Conservation (phyloP, 2,113 vertebrate species). For the Scatophagus argus region DNA sequence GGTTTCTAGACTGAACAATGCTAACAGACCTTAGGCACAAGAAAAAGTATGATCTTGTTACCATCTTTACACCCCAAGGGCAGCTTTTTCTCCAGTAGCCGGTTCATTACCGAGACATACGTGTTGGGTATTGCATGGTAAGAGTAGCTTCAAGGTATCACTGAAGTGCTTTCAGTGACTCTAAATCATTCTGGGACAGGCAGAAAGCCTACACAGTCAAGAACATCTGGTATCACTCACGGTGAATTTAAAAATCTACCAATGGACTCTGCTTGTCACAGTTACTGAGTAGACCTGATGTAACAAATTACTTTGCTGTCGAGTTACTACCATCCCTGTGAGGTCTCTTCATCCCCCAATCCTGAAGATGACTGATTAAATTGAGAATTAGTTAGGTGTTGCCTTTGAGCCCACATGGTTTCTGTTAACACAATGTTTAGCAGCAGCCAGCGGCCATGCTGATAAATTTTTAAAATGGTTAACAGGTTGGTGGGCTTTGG, state of each 20-base stretch:
- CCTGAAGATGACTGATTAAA: conserved; percentile 9
- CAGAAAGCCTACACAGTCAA: background rate
- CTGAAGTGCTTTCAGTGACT: conserved; percentile 21
- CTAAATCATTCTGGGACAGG: conserved; percentile 27
- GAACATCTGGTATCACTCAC: conserved; percentile 39
- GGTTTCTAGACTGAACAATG: background rate
- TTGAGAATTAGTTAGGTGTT: background rate
- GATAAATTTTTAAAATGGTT: conserved; percentile 9
- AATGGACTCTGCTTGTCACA: background rate
- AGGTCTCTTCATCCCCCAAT: background rate
- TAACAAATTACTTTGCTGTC: background rate
- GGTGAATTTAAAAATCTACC: background rate
- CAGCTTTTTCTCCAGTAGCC: conserved; percentile 23
- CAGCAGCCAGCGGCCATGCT: background rate
- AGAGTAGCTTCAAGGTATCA: conserved; percentile 31
- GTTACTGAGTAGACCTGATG: background rate
- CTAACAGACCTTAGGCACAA: conserved; percentile 1
- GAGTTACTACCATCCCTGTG: background rate
- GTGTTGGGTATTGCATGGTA: conserved; percentile 18
- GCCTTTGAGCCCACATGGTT: background rate
- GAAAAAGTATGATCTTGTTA: conserved; percentile 1
- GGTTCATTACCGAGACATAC: conserved; percentile 19
- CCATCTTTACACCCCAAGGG: conserved; percentile 5
- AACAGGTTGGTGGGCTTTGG: conserved; percentile 17
- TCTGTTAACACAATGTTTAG: background rate